These are phyloP conservation scores for Papilio demoleus DNA, from an alignment of 2,888 invertebrate genomes.

Conservation along the genomic window DNA sequence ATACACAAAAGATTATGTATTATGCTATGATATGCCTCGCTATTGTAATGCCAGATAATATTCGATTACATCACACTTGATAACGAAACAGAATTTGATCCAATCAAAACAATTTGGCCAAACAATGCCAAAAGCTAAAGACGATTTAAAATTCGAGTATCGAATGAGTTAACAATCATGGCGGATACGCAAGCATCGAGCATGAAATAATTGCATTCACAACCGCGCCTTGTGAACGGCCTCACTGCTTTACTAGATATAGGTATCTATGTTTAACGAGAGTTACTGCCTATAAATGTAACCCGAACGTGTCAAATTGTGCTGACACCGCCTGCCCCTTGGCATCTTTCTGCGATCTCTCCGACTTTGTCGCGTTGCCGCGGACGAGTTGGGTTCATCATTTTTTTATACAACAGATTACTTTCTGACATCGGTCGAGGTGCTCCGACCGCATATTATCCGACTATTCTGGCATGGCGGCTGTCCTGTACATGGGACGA, in stretches of 20 bases:
- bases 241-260: conserved; percentile 59
- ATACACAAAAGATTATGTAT: conserved; percentile 53
- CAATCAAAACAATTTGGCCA: conserved; percentile 30
- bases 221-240: conserved; percentile 74
- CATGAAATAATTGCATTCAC: conserved; percentile 77
- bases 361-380: conserved; percentile 72
- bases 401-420: conserved; percentile 52
- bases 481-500: conserved; percentile 53
- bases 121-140: conserved; percentile 17
- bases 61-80: conserved; percentile 49
- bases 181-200: conserved; percentile 69
- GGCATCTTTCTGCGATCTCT: conserved; percentile 59
- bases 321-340: conserved; percentile 52
- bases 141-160: conserved; percentile 35
- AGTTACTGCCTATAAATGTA: conserved; percentile 66
- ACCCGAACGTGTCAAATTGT: conserved; percentile 65
- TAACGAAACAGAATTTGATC: conserved; percentile 42
- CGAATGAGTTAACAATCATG: conserved; percentile 60
- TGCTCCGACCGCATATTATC: conserved; percentile 60
- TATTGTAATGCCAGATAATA: conserved; percentile 45
- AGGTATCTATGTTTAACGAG: conserved; percentile 57
- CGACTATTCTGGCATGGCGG: conserved; percentile 61
- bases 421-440: conserved; percentile 61
- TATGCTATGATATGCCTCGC: conserved; percentile 44
- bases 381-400: conserved; percentile 69